A percentile compares a stretch with the other conserved stretches of the same genome.
phyloP scores from a whole-genome alignment of 2,113 vertebrate species.

The Sisor rabdophorus region DNA sequence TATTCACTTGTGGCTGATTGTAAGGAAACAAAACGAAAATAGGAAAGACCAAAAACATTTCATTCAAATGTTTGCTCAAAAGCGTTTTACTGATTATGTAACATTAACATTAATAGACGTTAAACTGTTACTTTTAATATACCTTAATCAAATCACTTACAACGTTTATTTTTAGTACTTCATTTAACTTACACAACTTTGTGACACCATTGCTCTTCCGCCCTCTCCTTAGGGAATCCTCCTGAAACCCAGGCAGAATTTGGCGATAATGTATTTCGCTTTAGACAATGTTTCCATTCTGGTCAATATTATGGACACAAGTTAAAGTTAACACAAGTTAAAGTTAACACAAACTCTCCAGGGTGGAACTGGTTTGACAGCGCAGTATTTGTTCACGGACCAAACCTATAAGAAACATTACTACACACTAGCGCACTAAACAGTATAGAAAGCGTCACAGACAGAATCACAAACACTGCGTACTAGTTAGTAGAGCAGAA shows the following conservation, averaged over 20 bases:
- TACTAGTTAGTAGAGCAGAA: not conserved
- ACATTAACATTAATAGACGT: too few species aligned
- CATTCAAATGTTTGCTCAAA: not conserved
- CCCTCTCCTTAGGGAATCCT: not conserved
- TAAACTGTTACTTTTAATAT: not conserved
- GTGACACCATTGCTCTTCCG: not conserved
- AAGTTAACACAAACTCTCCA: not conserved
- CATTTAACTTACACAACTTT: constrained; percentile 10
- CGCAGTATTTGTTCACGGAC: not conserved
- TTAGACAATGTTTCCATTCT: not conserved
- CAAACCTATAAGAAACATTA: not conserved
- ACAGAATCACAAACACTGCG: not conserved
- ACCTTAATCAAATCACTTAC: too few species aligned
- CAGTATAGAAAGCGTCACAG: not conserved
- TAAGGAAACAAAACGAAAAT: not conserved
- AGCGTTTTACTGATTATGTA: too few species aligned
- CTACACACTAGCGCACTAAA: not conserved
- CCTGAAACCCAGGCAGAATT: not conserved
- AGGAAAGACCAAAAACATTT: not conserved
- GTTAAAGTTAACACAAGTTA: not conserved
- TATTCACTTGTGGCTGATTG: not conserved
- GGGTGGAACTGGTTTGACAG: not conserved
- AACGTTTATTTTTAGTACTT: too few species aligned
- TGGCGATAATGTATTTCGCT: not conserved
- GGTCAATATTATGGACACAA: too few species aligned